A percentile compares a stretch with the other conserved stretches of the same genome.
These are phyloP conservation scores for Myrmecophaga tridactyla DNA, from an alignment of 2,113 vertebrate genomes.

Conservation along the genomic window DNA sequence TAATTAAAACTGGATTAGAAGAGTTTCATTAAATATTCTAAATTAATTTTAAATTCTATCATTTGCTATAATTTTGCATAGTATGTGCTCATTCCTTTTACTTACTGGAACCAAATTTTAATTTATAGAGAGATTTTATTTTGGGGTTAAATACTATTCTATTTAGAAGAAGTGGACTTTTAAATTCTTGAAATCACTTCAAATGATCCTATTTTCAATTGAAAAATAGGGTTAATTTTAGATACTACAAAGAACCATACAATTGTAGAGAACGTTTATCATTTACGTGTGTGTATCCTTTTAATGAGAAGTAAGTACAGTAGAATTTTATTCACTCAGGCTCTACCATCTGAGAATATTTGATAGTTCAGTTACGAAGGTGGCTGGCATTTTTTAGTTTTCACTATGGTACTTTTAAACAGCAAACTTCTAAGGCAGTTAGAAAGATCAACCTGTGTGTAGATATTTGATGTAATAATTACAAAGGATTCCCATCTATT, in stretches of 20 bases:
- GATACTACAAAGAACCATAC: neutral
- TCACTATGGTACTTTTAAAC: conserved; percentile 55
- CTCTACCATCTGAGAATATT: conserved; percentile 33
- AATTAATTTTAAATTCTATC: conserved; percentile 25
- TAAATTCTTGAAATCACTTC: conserved; percentile 42
- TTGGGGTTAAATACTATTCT: conserved; percentile 21
- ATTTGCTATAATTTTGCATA: conserved; percentile 24
- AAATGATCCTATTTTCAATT: conserved; percentile 33
- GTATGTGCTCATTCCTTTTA: conserved; percentile 30
- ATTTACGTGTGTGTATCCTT: conserved; percentile 26
- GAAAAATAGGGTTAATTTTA: conserved; percentile 40
- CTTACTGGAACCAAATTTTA: conserved; percentile 34
- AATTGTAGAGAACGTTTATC: neutral
- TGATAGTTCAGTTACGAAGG: conserved; percentile 41
- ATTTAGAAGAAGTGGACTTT: conserved; percentile 6
- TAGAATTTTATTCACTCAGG: conserved; percentile 48
- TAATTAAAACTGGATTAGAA: neutral
- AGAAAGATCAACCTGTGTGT: conserved; percentile 51
- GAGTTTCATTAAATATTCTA: conserved; percentile 33
- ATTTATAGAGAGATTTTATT: conserved; percentile 51
- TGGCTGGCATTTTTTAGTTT: conserved; percentile 48
- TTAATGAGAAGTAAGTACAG: conserved; percentile 23
- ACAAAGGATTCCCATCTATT: conserved; percentile 65
- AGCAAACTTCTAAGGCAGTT: conserved; percentile 42
- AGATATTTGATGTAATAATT: conserved; percentile 68